phyloP scores from a whole-genome alignment of 2,113 vertebrate species.

The Macroglossus sobrinus region DNA sequence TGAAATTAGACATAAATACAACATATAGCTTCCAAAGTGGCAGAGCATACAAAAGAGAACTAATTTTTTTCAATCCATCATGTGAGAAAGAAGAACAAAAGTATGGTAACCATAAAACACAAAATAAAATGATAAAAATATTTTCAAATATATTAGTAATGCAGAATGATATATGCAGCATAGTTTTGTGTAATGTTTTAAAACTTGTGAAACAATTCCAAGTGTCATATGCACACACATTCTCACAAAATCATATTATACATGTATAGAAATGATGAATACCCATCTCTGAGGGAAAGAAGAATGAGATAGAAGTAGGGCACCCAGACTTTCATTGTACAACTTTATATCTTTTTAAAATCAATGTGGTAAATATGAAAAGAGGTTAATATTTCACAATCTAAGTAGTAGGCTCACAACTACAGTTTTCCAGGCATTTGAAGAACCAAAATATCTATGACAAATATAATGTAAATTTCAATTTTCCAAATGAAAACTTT shows the following conservation, averaged over 20 bases:
- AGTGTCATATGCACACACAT: not conserved
- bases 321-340: not conserved
- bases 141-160: not conserved
- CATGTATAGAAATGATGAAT: not conserved
- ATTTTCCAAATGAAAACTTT: not conserved
- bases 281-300: not conserved
- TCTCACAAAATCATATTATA: not conserved
- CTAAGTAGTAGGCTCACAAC: not conserved
- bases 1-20: not conserved
- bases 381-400: constrained; percentile 18
- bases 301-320: not conserved
- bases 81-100: not conserved
- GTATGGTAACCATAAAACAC: not conserved
- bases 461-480: not conserved
- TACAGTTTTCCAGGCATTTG: not conserved
- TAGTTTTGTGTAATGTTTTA: not conserved
- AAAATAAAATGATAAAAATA: constrained; percentile 29
- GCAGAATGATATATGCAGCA: not conserved
- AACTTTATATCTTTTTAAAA: not conserved
- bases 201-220: not conserved
- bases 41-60: not conserved
- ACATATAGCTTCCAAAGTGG: not conserved
- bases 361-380: not conserved
- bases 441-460: not conserved
- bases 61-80: not conserved